A percentile compares a stretch with the other conserved stretches of the same genome.
Conservation (phyloP, 2,113 vertebrate species). For the Menidia beryllina region DNA sequence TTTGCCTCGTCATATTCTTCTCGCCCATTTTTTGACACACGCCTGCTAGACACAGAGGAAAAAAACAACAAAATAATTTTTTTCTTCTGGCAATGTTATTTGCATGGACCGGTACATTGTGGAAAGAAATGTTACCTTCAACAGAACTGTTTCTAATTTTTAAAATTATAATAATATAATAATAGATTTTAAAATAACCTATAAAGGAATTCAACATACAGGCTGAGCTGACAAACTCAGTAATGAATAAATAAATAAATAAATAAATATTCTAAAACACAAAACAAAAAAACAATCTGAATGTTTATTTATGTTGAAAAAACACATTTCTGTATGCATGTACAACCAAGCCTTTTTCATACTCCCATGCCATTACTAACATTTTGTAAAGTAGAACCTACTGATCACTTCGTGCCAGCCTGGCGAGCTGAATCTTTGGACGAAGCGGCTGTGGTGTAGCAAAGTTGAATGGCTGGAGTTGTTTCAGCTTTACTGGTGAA, state of each 20-base stretch:
- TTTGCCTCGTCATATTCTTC: constrained; percentile 1
- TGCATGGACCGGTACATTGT: not conserved
- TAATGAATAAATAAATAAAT: no score
- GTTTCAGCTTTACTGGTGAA: constrained; percentile 66
- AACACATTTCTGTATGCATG: no score
- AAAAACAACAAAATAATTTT: not conserved
- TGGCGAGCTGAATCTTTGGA: not conserved
- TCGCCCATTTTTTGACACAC: not conserved
- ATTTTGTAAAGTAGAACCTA: constrained; percentile 14
- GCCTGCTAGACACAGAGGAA: constrained; percentile 20
- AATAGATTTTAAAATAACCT: no score
- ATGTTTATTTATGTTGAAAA: no score
- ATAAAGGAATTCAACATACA: no score
- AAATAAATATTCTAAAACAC: no score
- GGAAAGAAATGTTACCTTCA: not conserved
- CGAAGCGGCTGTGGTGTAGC: constrained; percentile 55
- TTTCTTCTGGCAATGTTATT: not conserved
- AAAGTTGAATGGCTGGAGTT: constrained; percentile 25
- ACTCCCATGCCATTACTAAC: not conserved
- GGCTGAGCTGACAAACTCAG: no score
- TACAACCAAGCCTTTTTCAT: not conserved
- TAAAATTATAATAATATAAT: no score
- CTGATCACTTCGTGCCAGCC: constrained; percentile 37
- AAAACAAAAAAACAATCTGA: no score
- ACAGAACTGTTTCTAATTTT: no score